A percentile compares a stretch with the other conserved stretches of the same genome.
phyloP scores from a whole-genome alignment of 2,113 vertebrate species.

The Sardina pilchardus region DNA sequence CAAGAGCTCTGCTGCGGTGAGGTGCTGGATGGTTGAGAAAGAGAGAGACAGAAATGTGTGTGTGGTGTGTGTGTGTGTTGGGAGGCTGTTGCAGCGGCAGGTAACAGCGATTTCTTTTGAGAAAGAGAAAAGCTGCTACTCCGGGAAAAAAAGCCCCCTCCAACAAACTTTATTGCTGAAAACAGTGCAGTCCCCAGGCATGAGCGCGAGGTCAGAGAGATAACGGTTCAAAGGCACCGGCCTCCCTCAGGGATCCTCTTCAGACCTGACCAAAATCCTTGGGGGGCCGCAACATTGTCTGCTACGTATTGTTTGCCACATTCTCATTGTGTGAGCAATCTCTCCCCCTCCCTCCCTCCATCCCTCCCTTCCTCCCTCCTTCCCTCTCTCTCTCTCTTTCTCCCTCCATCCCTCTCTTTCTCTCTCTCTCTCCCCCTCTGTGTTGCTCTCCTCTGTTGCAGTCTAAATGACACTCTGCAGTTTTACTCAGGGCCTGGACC shows the following conservation, averaged over 20 bases:
- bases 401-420: not conserved
- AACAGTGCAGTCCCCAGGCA: not conserved
- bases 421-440: not conserved
- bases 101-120: not conserved
- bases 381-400: not conserved
- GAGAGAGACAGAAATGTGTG: too few species aligned
- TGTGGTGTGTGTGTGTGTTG: not conserved
- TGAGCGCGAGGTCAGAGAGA: not conserved
- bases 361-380: not conserved
- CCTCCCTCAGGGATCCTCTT: not conserved
- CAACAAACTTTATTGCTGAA: conserved; percentile 17
- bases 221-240: conserved; percentile 2
- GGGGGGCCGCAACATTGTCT: not conserved
- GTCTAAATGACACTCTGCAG: not conserved
- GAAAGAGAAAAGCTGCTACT: conserved; percentile 1
- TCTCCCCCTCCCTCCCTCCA: conserved; percentile 36
- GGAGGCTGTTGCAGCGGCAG: not conserved
- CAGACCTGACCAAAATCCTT: conserved; percentile 3
- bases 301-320: conserved; percentile 17
- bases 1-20: too few species aligned
- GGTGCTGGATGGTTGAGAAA: too few species aligned
- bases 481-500: not conserved
- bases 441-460: not conserved
- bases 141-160: not conserved
- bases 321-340: conserved; percentile 17